These are phyloP conservation scores for Marmota flaviventris DNA, from an alignment of 2,113 vertebrate genomes.

Conservation along the genomic window DNA sequence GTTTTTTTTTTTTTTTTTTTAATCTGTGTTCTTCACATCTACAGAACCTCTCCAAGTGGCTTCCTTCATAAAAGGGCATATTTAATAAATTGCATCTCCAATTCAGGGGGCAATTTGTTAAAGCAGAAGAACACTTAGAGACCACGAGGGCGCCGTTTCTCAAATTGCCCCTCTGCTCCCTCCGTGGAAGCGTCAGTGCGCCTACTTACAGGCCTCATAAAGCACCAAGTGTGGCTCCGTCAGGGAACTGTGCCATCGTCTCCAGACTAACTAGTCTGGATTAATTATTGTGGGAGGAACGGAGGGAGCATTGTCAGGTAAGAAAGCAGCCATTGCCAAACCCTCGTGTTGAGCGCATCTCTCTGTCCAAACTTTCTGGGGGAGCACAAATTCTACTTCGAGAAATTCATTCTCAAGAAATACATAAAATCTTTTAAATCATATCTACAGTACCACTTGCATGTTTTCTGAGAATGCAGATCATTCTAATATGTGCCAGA, in stretches of 20 bases:
- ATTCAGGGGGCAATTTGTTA: not conserved
- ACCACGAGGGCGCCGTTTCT: not conserved
- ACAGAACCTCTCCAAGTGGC: not conserved
- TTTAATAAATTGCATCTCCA: not conserved
- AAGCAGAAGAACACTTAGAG: not conserved
- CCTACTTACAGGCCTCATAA: slow-evolving; percentile 20
- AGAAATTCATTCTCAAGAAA: slow-evolving; percentile 18
- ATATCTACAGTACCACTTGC: not conserved
- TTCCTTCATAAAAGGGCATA: not conserved
- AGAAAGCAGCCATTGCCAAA: not conserved
- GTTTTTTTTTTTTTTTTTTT: not conserved
- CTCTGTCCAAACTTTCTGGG: accelerated
- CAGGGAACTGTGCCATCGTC: not conserved
- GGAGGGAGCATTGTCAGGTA: not conserved
- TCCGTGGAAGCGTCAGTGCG: not conserved
- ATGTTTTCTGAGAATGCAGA: not conserved
- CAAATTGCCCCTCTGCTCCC: not conserved
- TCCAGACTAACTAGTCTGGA: not conserved
- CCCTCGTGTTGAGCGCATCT: not conserved
- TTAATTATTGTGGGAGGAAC: not conserved
- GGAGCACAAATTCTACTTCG: not conserved
- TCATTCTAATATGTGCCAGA: not conserved
- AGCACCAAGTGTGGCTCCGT: not conserved
- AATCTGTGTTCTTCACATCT: not conserved
- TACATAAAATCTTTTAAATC: not conserved